phyloP scores from a whole-genome alignment of 2,113 vertebrate species.

The Myiopsitta monachus region DNA sequence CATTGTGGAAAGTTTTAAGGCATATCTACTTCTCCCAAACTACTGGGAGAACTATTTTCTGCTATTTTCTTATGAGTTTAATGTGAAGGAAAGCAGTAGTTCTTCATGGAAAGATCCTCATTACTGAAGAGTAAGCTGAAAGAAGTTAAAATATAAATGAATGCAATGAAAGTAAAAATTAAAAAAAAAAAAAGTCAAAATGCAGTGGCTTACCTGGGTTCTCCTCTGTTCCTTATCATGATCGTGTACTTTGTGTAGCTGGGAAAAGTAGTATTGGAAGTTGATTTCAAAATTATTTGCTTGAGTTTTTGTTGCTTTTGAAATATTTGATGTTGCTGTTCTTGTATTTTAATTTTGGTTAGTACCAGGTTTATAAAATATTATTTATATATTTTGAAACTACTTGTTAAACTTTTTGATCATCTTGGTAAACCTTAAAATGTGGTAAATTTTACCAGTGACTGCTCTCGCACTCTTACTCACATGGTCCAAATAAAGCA shows the following conservation, averaged over 20 bases:
- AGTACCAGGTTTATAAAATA: background rate
- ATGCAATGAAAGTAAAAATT: background rate
- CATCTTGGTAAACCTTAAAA: background rate
- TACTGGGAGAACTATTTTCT: background rate
- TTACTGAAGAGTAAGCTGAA: background rate
- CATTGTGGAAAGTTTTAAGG: background rate
- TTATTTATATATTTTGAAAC: background rate
- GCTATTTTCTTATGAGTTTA: background rate
- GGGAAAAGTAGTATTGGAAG: accelerated
- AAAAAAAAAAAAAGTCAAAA: background rate
- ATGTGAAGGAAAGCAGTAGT: background rate
- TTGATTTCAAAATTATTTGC: background rate
- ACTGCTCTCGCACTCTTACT: background rate
- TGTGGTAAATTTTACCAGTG: background rate
- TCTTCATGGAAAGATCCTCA: background rate
- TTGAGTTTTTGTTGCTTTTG: background rate
- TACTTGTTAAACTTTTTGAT: background rate
- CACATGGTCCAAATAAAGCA: accelerated
- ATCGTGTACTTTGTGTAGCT: background rate
- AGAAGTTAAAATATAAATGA: background rate
- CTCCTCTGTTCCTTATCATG: accelerated
- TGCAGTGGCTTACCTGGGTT: background rate
- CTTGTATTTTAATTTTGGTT: accelerated
- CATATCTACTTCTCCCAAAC: background rate
- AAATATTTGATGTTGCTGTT: background rate